Conservation (phyloP, 2,797 vertebrate species). For the Catamblyrhynchus diadema region DNA sequence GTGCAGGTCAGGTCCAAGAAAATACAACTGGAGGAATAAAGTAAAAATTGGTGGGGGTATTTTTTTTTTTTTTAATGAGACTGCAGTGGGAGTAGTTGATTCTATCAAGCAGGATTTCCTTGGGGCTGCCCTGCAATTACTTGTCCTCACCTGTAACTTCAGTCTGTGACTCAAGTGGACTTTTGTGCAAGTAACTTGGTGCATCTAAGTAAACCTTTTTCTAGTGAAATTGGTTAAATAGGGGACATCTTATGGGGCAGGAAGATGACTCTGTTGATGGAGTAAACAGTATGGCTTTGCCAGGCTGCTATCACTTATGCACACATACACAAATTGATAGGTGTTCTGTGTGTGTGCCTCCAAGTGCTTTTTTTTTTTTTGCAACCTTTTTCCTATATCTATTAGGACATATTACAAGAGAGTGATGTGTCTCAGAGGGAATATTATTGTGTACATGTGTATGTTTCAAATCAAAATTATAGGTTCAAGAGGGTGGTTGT, state of each 20-base stretch:
- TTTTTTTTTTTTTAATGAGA: accelerated
- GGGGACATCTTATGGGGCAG: neutral
- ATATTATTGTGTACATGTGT: neutral
- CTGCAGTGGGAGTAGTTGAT: neutral
- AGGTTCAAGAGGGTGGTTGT: neutral
- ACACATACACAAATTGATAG: neutral
- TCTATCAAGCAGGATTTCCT: neutral
- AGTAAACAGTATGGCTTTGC: neutral
- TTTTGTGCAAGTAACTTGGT: neutral
- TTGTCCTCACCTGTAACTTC: neutral
- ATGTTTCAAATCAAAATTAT: neutral
- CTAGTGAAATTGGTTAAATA: neutral
- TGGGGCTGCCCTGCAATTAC: neutral
- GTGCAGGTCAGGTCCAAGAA: neutral
- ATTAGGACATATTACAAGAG: neutral
- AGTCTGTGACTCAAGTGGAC: neutral
- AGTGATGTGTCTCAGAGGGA: neutral
- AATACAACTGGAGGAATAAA: neutral
- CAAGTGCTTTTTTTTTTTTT: neutral
- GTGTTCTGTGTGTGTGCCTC: neutral
- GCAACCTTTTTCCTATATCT: neutral
- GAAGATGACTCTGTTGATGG: neutral
- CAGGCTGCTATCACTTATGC: neutral
- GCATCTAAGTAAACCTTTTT: neutral
- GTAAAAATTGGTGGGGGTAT: neutral